Evolutionary conservation across 1,140 invertebrate species (phyloP), one percentile per base, ranked within the genome.

Genomic region (Lasioglossum baleicum): DNA sequence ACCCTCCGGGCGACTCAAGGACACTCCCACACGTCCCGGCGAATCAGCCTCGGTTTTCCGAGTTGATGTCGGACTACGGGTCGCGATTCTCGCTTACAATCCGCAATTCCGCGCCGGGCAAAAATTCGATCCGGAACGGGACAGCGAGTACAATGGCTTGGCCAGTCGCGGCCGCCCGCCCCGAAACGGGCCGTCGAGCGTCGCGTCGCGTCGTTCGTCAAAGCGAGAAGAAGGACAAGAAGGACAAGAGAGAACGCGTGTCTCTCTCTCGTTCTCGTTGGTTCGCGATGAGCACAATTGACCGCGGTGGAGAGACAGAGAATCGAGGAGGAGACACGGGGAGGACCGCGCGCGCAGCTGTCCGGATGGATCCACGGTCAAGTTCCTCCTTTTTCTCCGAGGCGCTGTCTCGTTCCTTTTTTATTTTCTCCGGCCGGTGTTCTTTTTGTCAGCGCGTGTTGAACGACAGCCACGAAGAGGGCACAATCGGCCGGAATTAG

Each of bases 401-500:
- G 13, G 13, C 15, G 13, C 15, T 20, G 5, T 20, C 51, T 53
- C 51, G n/a, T 8, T n/a, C 20, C 6, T 20, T 58, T 58, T 58
- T 58, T n/a, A 8, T n/a, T n/a, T 58, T n/a, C 20, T 58, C 56
- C 17, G 51, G 51, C 44, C 44, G 44, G 44, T 48, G 44, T 48
- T 48, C 44, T 48, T 58, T n/a, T 58, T n/a, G 73, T 42, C 71
- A 58, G n/a, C 22, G n/a, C 22, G 61, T 48, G 68, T 75, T 80
- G 85, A 87, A 86, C 84, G 85, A 87, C 85, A 87, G 82, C 74
- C 77, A 84, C 81, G 86, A 80, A 81, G 82, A 53, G 88, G 86
- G 82, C 74, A 90, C 88, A 90, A 90, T 90, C 83, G 87, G 77
- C 65, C 81, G 85, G 85, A 90, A 90, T 90, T 90, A 90, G 88